Evolutionary conservation across 2,797 vertebrate genomes (phyloP), one percentile per base, ranked within the genome.

Genomic region (Microcaecilia unicolor): DNA sequence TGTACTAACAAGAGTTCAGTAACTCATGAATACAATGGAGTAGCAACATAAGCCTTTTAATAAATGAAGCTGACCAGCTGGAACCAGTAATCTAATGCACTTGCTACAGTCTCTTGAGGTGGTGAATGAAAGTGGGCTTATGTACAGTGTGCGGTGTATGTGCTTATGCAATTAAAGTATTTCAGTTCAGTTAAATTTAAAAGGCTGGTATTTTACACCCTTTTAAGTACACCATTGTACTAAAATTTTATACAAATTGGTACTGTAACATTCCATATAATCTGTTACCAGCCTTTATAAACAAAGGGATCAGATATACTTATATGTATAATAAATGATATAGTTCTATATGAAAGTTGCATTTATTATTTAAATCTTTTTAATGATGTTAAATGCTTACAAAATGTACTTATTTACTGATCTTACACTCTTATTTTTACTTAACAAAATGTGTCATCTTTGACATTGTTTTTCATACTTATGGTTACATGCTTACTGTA

Each of bases 201-300:
- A 75, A 70, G 62, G 71, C 69, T 76, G 78, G 71, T 67, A 69
- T 78, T 83, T 90, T 87, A 79, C 80, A 83, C 70, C 78, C 76
- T 92, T 89, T 88, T 85, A 87, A 81, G 83, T 86, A 84, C 82
- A 57, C 68, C 83, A 67, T 61, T 74, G 67, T 81, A 81, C 73
- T 80, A 70, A 78, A 83, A 82, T 90, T 96, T 95, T 97, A 92
- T 93, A 89, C 90, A 94, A 86, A 84, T 85, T 83, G 82, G 86
- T 87, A 90, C 89, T 92, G 84, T 91, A 90, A 97, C 95, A 99
- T 98, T 98, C 93, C 92, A 92, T 87, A 84, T 88, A 87, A 86
- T 91, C 83, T 87, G 83, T 83, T 87, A 80, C 85, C 84, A 85
- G 84, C 86, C 80, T 86, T 85, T 83, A 83, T 80, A 80, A 81